Base-by-base conservation (phyloP, 1,140 invertebrate genomes). In the Tetranychus urticae region DNA sequence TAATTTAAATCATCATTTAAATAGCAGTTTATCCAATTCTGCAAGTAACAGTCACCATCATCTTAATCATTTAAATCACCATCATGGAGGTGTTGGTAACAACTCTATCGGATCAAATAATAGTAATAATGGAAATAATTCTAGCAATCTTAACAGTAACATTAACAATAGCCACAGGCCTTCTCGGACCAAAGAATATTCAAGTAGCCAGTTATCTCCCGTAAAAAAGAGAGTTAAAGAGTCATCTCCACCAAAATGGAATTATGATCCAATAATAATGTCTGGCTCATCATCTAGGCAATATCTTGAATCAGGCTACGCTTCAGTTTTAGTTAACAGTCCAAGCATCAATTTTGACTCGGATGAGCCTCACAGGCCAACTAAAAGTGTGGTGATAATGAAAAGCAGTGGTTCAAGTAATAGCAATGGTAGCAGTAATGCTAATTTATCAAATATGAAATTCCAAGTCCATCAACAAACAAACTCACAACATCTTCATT, bases 201-300 rank as follows among this genome's bases (percentile, higher is more conserved):
- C 52, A 13, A 62, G 45, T 31, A 55, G 47, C 54, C 90, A 96
- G 68, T 74, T 96, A 62, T 93, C 88, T 68, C 92, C 92, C 1
- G 89, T 96, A 2, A 97, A 97, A 75, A 97, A 97, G 72, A 77
- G 91, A n/a, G 90, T 94, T 7, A 96, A 96, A 70, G 92, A 96
- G 70, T 88, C 86, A 66, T 91, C 89, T 33, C 89, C 90, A 39
- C 88, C 88, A 0, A 81, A 73, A 60, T 69, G 67, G 67, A 62
- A 63, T 42, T 14, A 14, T 23, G 31, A 48, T 23, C 12, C 50
- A 1, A 7, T 56, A 4, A 13, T 36, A 5, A 39, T 33, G 3
- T 31, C 33, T 36, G 14, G 14, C 35, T 56, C 55, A 37, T 58
- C 42, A 14, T 58, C 57, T 6, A 37, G 56, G 8, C 56, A 36